A percentile compares a stretch with the other conserved stretches of the same genome.
phyloP scores from a whole-genome alignment of 2,888 invertebrate species.

The Carabus problematicus region DNA sequence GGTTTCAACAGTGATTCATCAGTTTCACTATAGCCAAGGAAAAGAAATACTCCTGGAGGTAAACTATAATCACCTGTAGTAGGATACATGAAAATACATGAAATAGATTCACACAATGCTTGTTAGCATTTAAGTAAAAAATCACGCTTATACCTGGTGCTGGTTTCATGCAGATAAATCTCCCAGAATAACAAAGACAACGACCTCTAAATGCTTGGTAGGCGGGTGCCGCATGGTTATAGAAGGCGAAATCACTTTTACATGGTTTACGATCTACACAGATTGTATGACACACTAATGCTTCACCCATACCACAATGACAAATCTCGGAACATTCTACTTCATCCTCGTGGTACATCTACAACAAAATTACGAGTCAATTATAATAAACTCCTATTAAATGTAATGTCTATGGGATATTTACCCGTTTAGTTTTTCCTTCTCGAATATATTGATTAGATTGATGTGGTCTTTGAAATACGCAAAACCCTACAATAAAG shows the following conservation, averaged over 20 bases:
- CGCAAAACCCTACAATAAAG: conserved; percentile 71
- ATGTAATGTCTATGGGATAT: conserved; percentile 51
- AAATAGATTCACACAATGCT: neutral
- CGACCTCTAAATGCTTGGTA: conserved; percentile 89
- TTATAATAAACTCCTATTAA: conserved; percentile 5
- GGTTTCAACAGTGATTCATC: conserved; percentile 81
- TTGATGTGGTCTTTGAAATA: conserved; percentile 82
- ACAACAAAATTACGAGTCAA: conserved; percentile 50
- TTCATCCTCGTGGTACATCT: conserved; percentile 85
- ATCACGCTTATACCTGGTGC: conserved; percentile 62
- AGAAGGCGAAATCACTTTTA: conserved; percentile 86
- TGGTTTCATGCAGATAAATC: conserved; percentile 92
- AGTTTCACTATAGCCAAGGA: conserved; percentile 89
- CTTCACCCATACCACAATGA: conserved; percentile 79
- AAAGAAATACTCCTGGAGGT: conserved; percentile 85
- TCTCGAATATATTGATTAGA: conserved; percentile 85
- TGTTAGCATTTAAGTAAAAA: neutral
- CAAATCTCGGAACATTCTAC: conserved; percentile 91
- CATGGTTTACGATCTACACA: conserved; percentile 88
- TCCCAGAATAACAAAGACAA: conserved; percentile 90
- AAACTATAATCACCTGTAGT: conserved; percentile 74
- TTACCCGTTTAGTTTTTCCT: conserved; percentile 85
- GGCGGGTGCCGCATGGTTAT: conserved; percentile 88
- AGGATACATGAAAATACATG: neutral
- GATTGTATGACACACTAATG: conserved; percentile 85